These are phyloP conservation scores for Thalassophryne amazonica DNA, from an alignment of 2,797 vertebrate genomes.

Conservation along the genomic window DNA sequence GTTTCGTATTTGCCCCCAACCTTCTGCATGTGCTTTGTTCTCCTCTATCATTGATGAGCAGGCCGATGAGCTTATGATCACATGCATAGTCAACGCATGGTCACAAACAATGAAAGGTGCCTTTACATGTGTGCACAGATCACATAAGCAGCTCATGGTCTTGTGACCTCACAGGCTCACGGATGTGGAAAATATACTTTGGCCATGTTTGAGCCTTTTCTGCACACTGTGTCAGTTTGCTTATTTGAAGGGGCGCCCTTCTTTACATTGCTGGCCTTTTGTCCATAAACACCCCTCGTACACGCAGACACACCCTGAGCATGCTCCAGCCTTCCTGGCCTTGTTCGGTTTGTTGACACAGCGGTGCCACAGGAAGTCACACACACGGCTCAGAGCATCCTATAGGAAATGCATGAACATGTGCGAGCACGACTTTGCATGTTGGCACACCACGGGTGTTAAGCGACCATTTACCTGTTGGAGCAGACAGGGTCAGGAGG, in stretches of 20 bases:
- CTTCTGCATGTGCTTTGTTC: too few species aligned
- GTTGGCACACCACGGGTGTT: conserved; percentile 21
- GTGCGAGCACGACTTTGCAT: not conserved
- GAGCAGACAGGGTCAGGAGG: conserved; percentile 21
- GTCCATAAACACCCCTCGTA: conserved; percentile 9
- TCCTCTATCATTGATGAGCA: too few species aligned
- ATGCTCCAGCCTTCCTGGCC: conserved; percentile 53
- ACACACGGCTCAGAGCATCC: not conserved
- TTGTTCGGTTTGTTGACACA: conserved; percentile 63
- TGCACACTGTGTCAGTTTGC: conserved; percentile 20
- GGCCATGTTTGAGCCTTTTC: conserved; percentile 47
- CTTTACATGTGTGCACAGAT: too few species aligned
- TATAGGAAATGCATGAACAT: conserved; percentile 61
- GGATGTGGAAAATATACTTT: too few species aligned
- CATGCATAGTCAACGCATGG: too few species aligned
- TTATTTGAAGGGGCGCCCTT: not conserved
- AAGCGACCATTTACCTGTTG: conserved; percentile 43
- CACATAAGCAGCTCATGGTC: too few species aligned
- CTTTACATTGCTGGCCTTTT: not conserved
- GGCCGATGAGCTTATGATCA: too few species aligned
- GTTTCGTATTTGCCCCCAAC: too few species aligned
- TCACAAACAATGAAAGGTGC: too few species aligned
- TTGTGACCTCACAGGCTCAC: too few species aligned
- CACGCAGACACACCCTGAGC: conserved; percentile 10
- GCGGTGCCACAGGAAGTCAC: conserved; percentile 50